Conservation (phyloP, 2,888 invertebrate species). For the Melipona bicolor region DNA sequence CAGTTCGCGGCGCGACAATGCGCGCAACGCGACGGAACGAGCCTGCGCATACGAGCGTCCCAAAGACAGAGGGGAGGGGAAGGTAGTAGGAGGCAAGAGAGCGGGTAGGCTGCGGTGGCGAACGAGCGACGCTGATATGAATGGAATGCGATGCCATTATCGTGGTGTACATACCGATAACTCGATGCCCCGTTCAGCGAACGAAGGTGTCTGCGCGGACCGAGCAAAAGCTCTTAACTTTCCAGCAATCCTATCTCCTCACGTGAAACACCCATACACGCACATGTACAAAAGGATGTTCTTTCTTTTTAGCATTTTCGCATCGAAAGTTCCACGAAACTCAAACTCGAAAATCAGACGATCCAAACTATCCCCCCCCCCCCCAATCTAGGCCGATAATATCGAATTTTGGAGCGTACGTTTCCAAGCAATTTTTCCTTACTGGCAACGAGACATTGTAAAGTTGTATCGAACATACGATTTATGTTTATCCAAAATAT, state of each 20-base stretch:
- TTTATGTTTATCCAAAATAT: neutral
- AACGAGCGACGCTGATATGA: conserved; percentile 78
- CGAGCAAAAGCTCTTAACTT: conserved; percentile 64
- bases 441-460: neutral
- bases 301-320: neutral
- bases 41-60: conserved; percentile 16
- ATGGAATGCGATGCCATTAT: conserved; percentile 82
- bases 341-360: neutral
- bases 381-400: no score
- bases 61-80: neutral
- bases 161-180: conserved; percentile 79
- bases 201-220: conserved; percentile 36
- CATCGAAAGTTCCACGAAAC: neutral
- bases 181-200: conserved; percentile 68
- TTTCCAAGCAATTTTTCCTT: neutral
- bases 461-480: neutral
- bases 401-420: neutral
- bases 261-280: conserved; percentile 7
- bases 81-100: conserved; percentile 39
- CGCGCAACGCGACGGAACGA: conserved; percentile 23
- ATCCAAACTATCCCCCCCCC: no score
- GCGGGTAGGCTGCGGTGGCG: conserved; percentile 60
- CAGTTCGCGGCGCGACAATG: conserved; percentile 13
- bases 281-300: neutral
- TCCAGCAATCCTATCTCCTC: conserved; percentile 54